These are phyloP conservation scores for Notocelia uddmanniana DNA, from an alignment of 2,888 invertebrate species.

Conservation along the genomic window DNA sequence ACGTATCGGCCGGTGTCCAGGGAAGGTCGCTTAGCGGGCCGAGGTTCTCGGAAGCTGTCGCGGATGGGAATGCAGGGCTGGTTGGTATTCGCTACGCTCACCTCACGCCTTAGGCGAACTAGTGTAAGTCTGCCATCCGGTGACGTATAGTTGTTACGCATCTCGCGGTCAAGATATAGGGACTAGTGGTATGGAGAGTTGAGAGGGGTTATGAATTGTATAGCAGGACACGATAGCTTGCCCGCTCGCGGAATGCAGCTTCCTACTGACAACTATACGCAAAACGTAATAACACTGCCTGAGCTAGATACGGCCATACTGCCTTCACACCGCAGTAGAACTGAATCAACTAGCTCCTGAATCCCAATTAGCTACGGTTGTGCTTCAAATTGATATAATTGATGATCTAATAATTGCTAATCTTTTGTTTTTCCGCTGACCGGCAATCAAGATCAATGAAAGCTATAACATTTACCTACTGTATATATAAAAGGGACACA, in stretches of 20 bases:
- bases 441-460: background rate
- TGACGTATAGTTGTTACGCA: background rate
- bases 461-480: background rate
- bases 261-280: constrained; percentile 22
- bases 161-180: constrained; percentile 1
- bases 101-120: background rate
- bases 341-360: constrained; percentile 32
- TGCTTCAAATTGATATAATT: constrained; percentile 35
- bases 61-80: constrained; percentile 70
- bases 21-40: constrained; percentile 58
- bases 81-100: background rate
- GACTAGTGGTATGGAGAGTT: background rate
- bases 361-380: constrained; percentile 25
- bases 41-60: constrained; percentile 72
- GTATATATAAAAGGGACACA: background rate
- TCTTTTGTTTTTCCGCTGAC: constrained; percentile 24
- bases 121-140: background rate
- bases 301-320: background rate
- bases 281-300: background rate
- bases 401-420: constrained; percentile 42
- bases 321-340: background rate
- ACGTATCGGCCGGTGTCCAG: constrained; percentile 61
- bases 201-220: background rate
- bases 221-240: constrained; percentile 62
- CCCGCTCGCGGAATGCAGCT: constrained; percentile 62